Conservation (phyloP, 2,888 invertebrate species). For the Protonemura montana region DNA sequence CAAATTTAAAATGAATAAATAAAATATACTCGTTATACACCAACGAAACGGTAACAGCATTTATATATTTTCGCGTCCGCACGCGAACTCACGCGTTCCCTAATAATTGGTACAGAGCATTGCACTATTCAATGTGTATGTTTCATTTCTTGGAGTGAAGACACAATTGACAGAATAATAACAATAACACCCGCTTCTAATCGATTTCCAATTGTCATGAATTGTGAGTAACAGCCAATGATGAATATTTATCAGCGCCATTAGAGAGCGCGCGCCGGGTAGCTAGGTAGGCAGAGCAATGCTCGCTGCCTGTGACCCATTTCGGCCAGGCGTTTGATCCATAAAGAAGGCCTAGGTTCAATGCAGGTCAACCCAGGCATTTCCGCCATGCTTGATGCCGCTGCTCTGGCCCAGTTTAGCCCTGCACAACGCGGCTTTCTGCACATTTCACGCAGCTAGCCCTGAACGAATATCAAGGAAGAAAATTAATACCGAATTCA, state of each 20-base stretch:
- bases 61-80: no score
- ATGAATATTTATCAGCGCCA: not conserved
- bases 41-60: no score
- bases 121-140: no score
- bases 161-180: not conserved
- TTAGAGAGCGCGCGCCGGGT: not conserved
- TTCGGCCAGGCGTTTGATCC: constrained; percentile 1
- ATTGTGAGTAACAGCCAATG: not conserved
- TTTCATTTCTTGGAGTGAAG: no score
- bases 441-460: no score
- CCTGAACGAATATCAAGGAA: no score
- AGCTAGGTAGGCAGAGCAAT: not conserved
- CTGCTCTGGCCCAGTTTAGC: not conserved
- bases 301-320: not conserved
- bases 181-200: not conserved
- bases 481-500: no score
- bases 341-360: not conserved
- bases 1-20: no score
- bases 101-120: no score
- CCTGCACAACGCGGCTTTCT: not conserved
- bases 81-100: no score
- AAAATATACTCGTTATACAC: no score
- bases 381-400: not conserved
- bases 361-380: not conserved
- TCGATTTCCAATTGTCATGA: not conserved